Evolutionary conservation across 1,140 invertebrate species (phyloP), one percentile per base, ranked within the genome.

Genomic region (Vanessa atalanta): DNA sequence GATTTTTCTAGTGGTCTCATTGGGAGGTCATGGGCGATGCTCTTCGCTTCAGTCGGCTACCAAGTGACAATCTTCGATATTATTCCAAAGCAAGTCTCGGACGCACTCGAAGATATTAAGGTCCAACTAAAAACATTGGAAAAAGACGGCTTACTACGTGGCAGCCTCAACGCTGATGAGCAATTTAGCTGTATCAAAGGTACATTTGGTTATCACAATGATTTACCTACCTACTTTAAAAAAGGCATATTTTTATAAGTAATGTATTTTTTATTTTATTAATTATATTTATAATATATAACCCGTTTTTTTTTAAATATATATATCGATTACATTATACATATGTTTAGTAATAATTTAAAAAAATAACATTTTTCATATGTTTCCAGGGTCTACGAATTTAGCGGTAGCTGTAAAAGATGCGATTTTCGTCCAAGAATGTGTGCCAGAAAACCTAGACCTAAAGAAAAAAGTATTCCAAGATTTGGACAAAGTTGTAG

Each of bases 11-110:
- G 98, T 91, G 98, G 98, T 6, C 92, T 99, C 23, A 98, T 99
- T 77, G 98, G 98, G 11, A 95, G 96, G 67, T 98, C 97, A 82
- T 99, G 98, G 97, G 96, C 98, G 0, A 99, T 99, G 98, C 92
- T 99, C 4, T 99, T 98, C 93, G 97, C 97, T 0, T 95, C 96
- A n/a, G 97, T 96, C 37, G 98, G 97, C 9, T 99, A 98, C 87
- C 92, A 96, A 86, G 98, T 99, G 13, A 92, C 92, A 5, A 93
- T 99, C 43, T 99, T 96, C 87, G 98, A 99, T 86, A 95, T 98
- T 48, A 93, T 96, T 31, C 93, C 95, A 13, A 93, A 96, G 65
- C 97, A 97, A 88, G 95, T 98, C 26, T 87, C 94, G 14, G 94
- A 94, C 60, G 97, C 97, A 0, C 85, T 98, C 0, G 93, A 93